A percentile compares a stretch with the other conserved stretches of the same genome.
Evolutionary conservation across 2,888 invertebrate species (phyloP).

Genomic region (Lithodes maja): DNA sequence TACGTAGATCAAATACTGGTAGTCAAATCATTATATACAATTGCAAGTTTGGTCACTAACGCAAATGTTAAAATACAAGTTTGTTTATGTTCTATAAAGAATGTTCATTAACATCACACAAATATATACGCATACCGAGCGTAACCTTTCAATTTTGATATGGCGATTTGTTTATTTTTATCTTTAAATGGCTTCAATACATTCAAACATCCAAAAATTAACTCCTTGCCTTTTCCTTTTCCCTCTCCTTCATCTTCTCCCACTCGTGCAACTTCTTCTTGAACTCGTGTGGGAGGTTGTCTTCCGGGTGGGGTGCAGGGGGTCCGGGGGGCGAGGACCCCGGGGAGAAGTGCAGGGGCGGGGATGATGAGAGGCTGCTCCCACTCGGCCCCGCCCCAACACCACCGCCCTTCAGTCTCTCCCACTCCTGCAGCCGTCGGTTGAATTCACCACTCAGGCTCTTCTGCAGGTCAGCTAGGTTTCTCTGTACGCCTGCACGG

Average conservation of each 20-base stretch:
- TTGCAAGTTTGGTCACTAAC: too few relatives aligned
- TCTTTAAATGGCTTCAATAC: neutral
- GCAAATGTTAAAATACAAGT: too few relatives aligned
- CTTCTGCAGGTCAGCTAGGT: slow-evolving; percentile 75
- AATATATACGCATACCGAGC: too few relatives aligned
- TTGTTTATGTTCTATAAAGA: too few relatives aligned
- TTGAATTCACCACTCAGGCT: slow-evolving; percentile 88
- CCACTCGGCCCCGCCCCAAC: slow-evolving; percentile 23
- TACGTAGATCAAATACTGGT: too few relatives aligned
- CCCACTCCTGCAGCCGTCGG: slow-evolving; percentile 90
- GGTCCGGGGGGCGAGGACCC: neutral
- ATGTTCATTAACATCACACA: too few relatives aligned
- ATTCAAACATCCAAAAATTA: neutral
- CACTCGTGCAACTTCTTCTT: slow-evolving; percentile 85
- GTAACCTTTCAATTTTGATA: too few relatives aligned
- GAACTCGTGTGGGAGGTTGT: slow-evolving; percentile 68
- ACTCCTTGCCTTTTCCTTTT: slow-evolving; percentile 76
- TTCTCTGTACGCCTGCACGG: slow-evolving; percentile 55
- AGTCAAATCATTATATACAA: too few relatives aligned
- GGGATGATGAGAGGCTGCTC: neutral
- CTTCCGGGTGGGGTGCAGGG: slow-evolving; percentile 46
- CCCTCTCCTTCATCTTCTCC: slow-evolving; percentile 78
- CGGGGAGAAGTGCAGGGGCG: neutral
- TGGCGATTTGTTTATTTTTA: too few relatives aligned
- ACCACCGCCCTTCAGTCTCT: slow-evolving; percentile 80